Evolutionary conservation across 2,888 invertebrate species (phyloP), one percentile per base, ranked within the genome.

Genomic region (Limnephilus marmoratus): DNA sequence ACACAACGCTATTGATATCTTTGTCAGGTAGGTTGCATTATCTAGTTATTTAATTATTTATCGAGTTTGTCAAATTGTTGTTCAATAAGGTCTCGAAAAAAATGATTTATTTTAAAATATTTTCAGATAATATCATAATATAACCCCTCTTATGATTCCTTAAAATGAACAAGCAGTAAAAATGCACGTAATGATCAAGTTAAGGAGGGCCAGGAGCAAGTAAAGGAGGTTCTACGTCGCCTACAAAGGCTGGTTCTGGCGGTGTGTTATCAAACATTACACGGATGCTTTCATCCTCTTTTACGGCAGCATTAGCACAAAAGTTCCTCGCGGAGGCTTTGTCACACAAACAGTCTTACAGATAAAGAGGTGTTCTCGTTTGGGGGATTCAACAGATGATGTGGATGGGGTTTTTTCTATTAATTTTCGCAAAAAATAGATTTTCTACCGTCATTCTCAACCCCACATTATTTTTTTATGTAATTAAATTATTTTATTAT

Each of bases 211-310:
- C 29, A 87, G 41, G 81, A 90, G 81, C 37, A 68, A 87, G 87
- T 87, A 68, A 24, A 68, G n/a, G 45, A 90, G 81, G 81, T 81
- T 81, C 12, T 68, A 49, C 3, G 15, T 11, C 9, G 31, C 13
- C 15, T 18, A 92, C 93, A 93, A 93, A 93, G 93, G 83, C 89
- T 90, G 88, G 85, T 88, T 81, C 49, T 85, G 81, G 90, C 90
- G 90, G 88, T 85, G 85, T 88, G 91, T 93, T 93, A 93, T 93
- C 92, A 91, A 87, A 92, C 93, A 93, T 93, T 93, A 93, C 93
- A 89, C 85, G 90, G 91, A 87, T 45, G 93, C 92, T 93, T 93
- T 93, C 93, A 93, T 91, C 92, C 93, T 87, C 93, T 93, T 91
- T 90, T 91, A 90, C 91, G 82, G 92, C 68, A 68, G 90, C 93